phyloP scores from a whole-genome alignment of 37 sponge, comb jelly and placozoan genomes.

The Spongia lamella region DNA sequence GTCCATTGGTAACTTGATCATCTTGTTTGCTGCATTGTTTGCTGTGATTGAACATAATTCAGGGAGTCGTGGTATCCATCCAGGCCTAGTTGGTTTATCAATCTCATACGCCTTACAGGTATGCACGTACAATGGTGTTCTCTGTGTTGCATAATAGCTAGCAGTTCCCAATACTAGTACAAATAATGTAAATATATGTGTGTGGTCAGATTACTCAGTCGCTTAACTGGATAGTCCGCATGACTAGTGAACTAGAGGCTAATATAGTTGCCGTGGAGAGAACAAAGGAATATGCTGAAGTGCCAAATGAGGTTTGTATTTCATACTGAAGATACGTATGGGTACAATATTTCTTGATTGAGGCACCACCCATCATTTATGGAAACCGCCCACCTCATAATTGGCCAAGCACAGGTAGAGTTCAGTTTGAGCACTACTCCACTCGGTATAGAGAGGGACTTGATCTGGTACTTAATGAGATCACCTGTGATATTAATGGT shows the following conservation, averaged over 20 bases:
- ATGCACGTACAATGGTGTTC: not conserved
- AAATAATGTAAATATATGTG: no score
- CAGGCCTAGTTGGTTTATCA: conserved; percentile 87
- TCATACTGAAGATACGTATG: not conserved
- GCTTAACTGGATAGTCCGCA: conserved; percentile 89
- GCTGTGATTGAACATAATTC: conserved; percentile 76
- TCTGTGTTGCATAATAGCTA: no score
- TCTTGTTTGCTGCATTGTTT: conserved; percentile 91
- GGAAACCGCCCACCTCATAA: conserved; percentile 64
- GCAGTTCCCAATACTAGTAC: no score
- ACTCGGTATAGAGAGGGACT: conserved; percentile 90
- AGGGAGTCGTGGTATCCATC: conserved; percentile 20
- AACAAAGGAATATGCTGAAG: conserved; percentile 85
- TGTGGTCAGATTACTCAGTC: conserved; percentile 66
- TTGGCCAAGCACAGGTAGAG: conserved; percentile 87
- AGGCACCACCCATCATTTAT: conserved; percentile 77
- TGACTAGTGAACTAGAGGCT: conserved; percentile 92
- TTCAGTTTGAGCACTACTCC: conserved; percentile 81
- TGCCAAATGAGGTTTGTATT: conserved; percentile 71
- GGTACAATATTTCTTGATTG: not conserved
- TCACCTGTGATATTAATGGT: conserved; percentile 67
- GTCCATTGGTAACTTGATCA: conserved; percentile 85
- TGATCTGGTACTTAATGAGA: conserved; percentile 83
- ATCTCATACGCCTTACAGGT: conserved; percentile 90
- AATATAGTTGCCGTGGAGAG: conserved; percentile 96